Conservation (phyloP, 2,113 vertebrate genomes). For the Tonatia bakeri region DNA sequence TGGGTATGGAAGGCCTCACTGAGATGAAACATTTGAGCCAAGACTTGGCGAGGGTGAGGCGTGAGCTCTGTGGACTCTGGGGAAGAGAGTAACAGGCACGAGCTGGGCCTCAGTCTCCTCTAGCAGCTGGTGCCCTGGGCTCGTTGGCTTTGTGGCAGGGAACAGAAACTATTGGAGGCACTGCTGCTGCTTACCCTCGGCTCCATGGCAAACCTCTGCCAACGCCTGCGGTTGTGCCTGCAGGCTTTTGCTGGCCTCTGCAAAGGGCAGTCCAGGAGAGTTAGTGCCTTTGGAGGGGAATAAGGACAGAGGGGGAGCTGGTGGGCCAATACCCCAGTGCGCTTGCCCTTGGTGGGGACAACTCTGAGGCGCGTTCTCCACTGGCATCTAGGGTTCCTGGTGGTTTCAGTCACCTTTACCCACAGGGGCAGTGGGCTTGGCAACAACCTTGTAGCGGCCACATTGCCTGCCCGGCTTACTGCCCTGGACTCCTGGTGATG, state of each 20-base stretch:
- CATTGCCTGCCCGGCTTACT: neutral
- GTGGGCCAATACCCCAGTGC: neutral
- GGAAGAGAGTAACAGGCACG: no score
- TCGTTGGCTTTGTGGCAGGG: neutral
- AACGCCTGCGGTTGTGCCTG: neutral
- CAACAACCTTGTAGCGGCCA: neutral
- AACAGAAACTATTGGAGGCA: neutral
- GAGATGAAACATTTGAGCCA: neutral
- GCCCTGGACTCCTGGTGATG: neutral
- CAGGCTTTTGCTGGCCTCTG: neutral
- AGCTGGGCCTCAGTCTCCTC: neutral
- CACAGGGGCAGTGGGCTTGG: neutral
- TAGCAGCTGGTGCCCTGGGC: neutral
- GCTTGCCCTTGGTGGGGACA: neutral
- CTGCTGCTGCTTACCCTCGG: no score
- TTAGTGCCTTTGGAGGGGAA: neutral
- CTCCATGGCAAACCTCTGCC: neutral
- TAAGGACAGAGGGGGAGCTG: neutral
- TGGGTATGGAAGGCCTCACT: neutral
- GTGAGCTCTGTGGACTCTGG: neutral
- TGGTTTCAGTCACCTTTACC: neutral
- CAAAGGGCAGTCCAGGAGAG: neutral
- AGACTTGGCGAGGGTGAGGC: neutral
- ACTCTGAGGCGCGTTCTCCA: neutral
- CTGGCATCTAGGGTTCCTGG: neutral